A percentile compares a stretch with the other conserved stretches of the same genome.
phyloP scores from a whole-genome alignment of 2,797 vertebrate genomes.

The Sebastolobus altivelis region DNA sequence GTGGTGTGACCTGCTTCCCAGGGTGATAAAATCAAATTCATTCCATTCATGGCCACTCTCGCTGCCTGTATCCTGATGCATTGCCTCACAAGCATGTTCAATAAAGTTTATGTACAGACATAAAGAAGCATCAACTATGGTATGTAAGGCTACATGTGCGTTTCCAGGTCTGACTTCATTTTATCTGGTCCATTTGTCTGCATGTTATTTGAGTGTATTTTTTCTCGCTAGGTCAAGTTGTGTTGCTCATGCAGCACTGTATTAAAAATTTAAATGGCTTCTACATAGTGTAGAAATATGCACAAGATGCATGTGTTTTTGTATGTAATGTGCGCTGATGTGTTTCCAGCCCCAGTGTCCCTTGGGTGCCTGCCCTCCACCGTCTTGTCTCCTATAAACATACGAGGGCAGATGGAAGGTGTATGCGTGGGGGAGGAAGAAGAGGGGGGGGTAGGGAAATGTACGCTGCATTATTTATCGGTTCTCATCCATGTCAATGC shows the following conservation, averaged over 20 bases:
- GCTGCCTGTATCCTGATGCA: slow-evolving; percentile 29
- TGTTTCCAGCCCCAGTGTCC: slow-evolving; percentile 19
- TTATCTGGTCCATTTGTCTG: not conserved
- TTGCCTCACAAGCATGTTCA: slow-evolving; percentile 8
- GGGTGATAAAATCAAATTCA: slow-evolving; percentile 70
- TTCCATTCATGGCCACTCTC: slow-evolving; percentile 40
- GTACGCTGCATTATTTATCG: slow-evolving; percentile 80
- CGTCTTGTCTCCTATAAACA: slow-evolving; percentile 47
- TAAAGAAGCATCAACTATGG: not conserved
- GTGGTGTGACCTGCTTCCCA: slow-evolving; percentile 54
- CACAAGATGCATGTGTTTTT: slow-evolving; percentile 13
- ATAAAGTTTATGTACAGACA: not conserved
- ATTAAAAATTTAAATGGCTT: slow-evolving; percentile 17
- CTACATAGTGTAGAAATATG: slow-evolving; percentile 1
- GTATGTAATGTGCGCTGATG: slow-evolving; percentile 20
- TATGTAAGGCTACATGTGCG: not conserved
- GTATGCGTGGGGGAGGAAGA: not conserved
- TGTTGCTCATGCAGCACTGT: not conserved
- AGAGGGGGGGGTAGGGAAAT: slow-evolving; percentile 48
- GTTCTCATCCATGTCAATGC: slow-evolving; percentile 75
- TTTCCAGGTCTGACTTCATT: not conserved
- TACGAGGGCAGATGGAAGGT: slow-evolving; percentile 25
- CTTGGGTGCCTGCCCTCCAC: slow-evolving; percentile 35
- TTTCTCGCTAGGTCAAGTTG: not conserved
- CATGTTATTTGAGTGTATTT: slow-evolving; percentile 1